phyloP scores from a whole-genome alignment of 2,797 vertebrate genomes.

The Catamblyrhynchus diadema region DNA sequence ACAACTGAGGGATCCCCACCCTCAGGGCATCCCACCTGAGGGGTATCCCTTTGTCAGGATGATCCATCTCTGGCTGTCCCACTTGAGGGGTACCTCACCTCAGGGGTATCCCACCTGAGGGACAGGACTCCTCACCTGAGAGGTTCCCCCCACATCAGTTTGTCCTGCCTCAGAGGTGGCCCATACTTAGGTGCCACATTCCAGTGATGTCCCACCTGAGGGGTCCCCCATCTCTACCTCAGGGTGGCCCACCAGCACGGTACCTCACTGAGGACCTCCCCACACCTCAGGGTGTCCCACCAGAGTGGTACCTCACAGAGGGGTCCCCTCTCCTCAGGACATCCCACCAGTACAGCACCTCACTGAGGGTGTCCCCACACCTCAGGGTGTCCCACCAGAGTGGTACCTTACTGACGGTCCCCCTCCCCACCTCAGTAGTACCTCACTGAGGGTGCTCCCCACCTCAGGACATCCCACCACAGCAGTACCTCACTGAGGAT shows the following conservation, averaged over 20 bases:
- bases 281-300: rapidly evolving
- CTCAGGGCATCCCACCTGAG: neutral
- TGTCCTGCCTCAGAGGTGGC: neutral
- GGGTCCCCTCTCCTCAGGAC: rapidly evolving
- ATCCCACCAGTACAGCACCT: neutral
- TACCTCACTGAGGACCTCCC: neutral
- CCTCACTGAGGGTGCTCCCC: neutral
- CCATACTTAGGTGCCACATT: neutral
- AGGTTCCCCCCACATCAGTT: neutral
- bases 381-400: neutral
- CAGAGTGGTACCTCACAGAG: rapidly evolving
- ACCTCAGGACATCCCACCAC: neutral
- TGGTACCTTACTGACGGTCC: rapidly evolving
- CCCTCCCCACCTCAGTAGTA: rapidly evolving
- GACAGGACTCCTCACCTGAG: neutral
- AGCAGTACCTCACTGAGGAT: neutral
- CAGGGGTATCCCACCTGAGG: neutral
- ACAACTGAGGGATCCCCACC: neutral
- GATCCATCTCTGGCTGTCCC: neutral
- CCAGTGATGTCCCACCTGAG: neutral
- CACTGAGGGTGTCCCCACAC: too few species aligned
- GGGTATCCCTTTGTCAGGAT: neutral
- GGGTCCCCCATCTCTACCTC: too few species aligned
- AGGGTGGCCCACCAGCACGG: rapidly evolving
- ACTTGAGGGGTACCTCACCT: neutral